Evolutionary conservation across 2,888 invertebrate species (phyloP), one percentile per base, ranked within the genome.

Genomic region (Parnassius smintheus): DNA sequence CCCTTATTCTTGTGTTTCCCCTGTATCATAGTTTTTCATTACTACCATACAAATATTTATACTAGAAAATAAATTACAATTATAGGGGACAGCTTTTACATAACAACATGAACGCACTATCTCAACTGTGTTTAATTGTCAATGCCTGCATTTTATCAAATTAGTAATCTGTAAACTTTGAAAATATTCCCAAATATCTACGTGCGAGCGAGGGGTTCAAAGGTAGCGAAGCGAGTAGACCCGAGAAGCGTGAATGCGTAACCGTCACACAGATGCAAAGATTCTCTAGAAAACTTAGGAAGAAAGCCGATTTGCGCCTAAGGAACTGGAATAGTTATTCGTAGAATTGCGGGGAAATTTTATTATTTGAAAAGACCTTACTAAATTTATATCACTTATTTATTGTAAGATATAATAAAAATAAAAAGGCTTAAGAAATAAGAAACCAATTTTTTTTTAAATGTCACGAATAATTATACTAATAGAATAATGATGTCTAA

Each of bases 161-260:
- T 82, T 72, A 69, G 75, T 80, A 81, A 81, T 81, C 74, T 74
- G 72, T 70, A 70, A 83, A 85, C 78, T 84, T 85, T 82, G 82
- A 77, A 82, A 86, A 81, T 81, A 81, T 82, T 80, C 73, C 78
- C 75, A 80, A 84, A 83, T 83, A 85, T 68, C 70, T 72, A 73
- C 66, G 18, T 25, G 7, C 35, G 65, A 82, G 80, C 82, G 80
- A 82, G 75, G 80, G 79, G 80, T 83, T 82, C 77, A 78, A 83
- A 85, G 80, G 78, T 77, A 83, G 78, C 82, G 80, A 65, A 78
- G 81, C 83, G 80, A 76, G 65, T 77, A 77, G 80, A 81, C 78
- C 77, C 76, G 72, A 78, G 72, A 78, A 86, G 81, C 85, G 84
- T 82, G 81, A 84, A 84, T 78, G 81, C 79, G 81, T 81, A 76